Evolutionary conservation across 2,888 invertebrate species (phyloP), one percentile per base, ranked within the genome.

Genomic region (Drosophila mimica): DNA sequence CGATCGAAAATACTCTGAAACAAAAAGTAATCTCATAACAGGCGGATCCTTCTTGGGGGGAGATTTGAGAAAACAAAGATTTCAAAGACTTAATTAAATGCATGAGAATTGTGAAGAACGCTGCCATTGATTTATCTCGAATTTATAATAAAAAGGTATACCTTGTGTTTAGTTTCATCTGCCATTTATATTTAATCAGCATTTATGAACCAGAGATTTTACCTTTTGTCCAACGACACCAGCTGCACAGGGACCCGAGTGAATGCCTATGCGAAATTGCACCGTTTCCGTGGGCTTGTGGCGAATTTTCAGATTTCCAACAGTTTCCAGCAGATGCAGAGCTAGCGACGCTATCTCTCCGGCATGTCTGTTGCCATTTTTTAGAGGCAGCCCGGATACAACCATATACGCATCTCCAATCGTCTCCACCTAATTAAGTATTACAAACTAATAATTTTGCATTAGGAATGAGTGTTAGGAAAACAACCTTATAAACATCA

Each of bases 351-450:
- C 97, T 34, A 97, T 96, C 92, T 97, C 96, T 0, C 96, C 96
- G 0, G 96, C 97, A 91, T 97, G 97, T 4, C 95, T 93, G 60
- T 96, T 95, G 0, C 96, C 95, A 91, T 96, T 96, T 57, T 96
- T 93, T 58, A 96, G 94, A 0, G 97, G 97, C 0, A 97, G 92
- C 0, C 97, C 97, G 15, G 96, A 96, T 0, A 96, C 96, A 34
- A 97, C 97, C 97, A 96, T 96, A 91, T 97, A 97, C 0, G 97
- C 97, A 88, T 97, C 97, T 0, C 97, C 97, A 84, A 97, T 96
- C 0, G 97, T 97, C 91, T 97, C 97, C 72, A 98, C 97, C 92
- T 92, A 6, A 3, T 20, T 6, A 31, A 17, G 17, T 1, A 15
- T 17, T 7, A 0, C 0, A 1, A 13, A 0, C 9, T 3, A 8